Evolutionary conservation across 37 sponge, comb jelly and placozoan species (phyloP).

Genomic region (Aphrocallistes beatrix): DNA sequence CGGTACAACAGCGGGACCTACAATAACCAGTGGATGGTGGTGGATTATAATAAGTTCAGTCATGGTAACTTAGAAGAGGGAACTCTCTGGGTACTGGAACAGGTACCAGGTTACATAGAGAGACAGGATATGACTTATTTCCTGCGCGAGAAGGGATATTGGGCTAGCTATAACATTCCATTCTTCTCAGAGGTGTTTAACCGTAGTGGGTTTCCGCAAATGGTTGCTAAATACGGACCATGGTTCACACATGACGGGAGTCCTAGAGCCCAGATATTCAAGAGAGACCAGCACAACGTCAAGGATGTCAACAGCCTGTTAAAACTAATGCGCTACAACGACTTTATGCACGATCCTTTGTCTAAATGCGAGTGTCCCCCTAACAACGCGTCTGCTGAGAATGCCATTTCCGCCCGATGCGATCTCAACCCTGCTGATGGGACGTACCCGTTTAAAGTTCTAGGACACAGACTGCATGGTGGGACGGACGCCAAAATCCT

Average conservation of each 20-base stretch:
- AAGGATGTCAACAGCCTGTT: constrained; percentile 53
- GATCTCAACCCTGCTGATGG: constrained; percentile 90
- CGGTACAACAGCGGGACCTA: constrained; percentile 87
- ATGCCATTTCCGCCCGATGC: constrained; percentile 76
- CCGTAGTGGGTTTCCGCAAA: constrained; percentile 48
- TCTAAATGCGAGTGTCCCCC: constrained; percentile 83
- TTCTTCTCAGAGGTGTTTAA: constrained; percentile 57
- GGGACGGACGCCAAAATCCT: constrained; percentile 81
- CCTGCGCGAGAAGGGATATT: constrained; percentile 52
- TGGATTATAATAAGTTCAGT: constrained; percentile 77
- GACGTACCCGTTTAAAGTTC: constrained; percentile 63
- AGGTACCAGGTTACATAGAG: constrained; percentile 55
- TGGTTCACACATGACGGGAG: constrained; percentile 63
- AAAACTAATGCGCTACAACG: constrained; percentile 86
- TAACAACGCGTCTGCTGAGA: constrained; percentile 75
- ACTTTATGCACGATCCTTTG: constrained; percentile 81
- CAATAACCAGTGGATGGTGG: constrained; percentile 95
- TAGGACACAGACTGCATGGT: constrained; percentile 78
- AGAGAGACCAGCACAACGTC: constrained; percentile 56
- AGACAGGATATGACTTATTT: constrained; percentile 54
- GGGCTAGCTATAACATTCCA: constrained; percentile 95
- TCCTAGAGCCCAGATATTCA: constrained; percentile 80
- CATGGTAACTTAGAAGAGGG: constrained; percentile 23
- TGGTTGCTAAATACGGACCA: constrained; percentile 63
- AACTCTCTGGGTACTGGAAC: constrained; percentile 79